phyloP scores from a whole-genome alignment of 1,140 invertebrate genomes.

The Hormaphis cornu region DNA sequence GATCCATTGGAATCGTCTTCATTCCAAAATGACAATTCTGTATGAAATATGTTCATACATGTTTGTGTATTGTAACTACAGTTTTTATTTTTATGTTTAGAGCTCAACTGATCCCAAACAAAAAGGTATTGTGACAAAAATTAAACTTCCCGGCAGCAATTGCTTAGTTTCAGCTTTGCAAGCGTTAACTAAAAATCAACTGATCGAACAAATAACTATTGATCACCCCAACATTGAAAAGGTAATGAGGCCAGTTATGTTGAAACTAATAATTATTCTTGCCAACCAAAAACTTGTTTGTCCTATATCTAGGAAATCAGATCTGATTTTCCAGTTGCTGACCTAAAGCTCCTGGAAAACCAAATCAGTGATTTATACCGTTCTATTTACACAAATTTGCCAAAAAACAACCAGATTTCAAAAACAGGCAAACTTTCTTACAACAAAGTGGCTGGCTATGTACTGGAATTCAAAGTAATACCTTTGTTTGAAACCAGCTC shows the following conservation, averaged over 20 bases:
- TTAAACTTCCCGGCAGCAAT: not conserved
- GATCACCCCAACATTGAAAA: conserved; percentile 46
- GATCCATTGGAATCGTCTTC: conserved; percentile 41
- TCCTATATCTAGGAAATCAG: conserved; percentile 41
- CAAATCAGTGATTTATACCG: conserved; percentile 54
- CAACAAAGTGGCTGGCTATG: conserved; percentile 53
- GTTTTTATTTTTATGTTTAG: not conserved
- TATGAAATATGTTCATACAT: not conserved
- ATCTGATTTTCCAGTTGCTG: conserved; percentile 54
- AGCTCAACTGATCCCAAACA: not conserved
- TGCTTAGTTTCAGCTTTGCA: not conserved
- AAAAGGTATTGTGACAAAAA: not conserved
- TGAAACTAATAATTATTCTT: not conserved
- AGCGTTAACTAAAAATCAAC: not conserved
- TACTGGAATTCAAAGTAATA: conserved; percentile 52
- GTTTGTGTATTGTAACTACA: not conserved
- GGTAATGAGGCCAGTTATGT: conserved; percentile 37
- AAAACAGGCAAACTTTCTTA: conserved; percentile 58
- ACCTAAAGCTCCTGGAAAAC: conserved; percentile 56
- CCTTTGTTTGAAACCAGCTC: not conserved
- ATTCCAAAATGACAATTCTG: conserved; percentile 45
- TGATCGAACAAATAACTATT: conserved; percentile 39
- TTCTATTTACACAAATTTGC: conserved; percentile 61
- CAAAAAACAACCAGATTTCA: conserved; percentile 53
- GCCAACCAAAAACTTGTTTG: not conserved